Evolutionary conservation across 2,113 vertebrate species (phyloP).

Genomic region (Calyptommatus sinebrachiatus): DNA sequence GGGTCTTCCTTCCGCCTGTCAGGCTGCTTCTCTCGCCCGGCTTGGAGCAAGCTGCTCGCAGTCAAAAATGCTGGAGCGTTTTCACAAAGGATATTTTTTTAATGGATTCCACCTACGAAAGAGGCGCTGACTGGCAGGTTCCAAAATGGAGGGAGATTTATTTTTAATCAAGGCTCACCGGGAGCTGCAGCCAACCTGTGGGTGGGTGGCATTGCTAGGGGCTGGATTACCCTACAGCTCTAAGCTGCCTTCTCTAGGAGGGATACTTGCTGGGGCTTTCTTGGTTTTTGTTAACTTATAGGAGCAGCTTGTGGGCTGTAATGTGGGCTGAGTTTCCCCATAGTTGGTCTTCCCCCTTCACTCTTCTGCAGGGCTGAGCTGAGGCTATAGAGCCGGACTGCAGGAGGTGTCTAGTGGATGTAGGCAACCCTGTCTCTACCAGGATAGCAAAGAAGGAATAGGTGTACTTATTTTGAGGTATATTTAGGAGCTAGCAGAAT

Average conservation of each 20-base stretch:
- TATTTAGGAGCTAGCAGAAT: no score
- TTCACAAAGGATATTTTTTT: slow-evolving; percentile 62
- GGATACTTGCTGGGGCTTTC: slow-evolving; percentile 61
- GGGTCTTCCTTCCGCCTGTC: neutral
- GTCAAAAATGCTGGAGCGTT: slow-evolving; percentile 60
- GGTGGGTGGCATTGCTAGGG: slow-evolving; percentile 23
- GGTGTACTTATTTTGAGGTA: neutral
- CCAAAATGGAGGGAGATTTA: slow-evolving; percentile 54
- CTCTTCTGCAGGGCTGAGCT: neutral
- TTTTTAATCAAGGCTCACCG: slow-evolving; percentile 53
- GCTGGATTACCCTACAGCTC: slow-evolving; percentile 56
- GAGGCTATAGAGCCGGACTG: neutral
- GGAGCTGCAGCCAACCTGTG: slow-evolving; percentile 50
- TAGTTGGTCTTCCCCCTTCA: neutral
- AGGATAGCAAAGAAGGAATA: neutral
- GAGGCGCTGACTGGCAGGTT: slow-evolving; percentile 55
- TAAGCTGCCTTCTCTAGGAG: slow-evolving; percentile 45
- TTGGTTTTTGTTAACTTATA: slow-evolving; percentile 68
- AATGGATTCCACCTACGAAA: slow-evolving; percentile 64
- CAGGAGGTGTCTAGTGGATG: neutral
- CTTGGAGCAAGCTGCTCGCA: slow-evolving; percentile 61
- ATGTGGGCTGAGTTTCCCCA: slow-evolving; percentile 48
- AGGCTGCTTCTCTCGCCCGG: slow-evolving; percentile 27
- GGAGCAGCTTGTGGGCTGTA: slow-evolving; percentile 61
- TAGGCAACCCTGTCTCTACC: neutral